phyloP scores from a whole-genome alignment of 37 sponge, comb jelly and placozoan species.

The Ephydatia muelleri region DNA sequence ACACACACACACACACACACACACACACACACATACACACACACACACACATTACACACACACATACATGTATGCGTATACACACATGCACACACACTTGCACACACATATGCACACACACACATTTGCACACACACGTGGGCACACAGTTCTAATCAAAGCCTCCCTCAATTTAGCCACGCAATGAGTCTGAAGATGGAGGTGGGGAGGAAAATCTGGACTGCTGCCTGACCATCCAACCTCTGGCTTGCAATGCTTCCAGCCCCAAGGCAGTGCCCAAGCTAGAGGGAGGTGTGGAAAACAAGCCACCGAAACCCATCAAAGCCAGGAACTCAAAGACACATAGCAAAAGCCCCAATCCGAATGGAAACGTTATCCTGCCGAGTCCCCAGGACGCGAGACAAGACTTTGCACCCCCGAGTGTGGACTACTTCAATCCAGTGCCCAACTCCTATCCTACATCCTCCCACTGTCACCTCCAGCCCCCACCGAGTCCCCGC shows the following conservation, averaged over 20 bases:
- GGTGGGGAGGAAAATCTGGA: conserved; percentile 4
- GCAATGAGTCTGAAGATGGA: conserved; percentile 32
- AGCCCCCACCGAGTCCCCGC: background rate
- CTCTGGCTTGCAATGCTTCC: background rate
- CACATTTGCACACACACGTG: background rate
- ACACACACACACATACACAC: background rate
- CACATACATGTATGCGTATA: background rate
- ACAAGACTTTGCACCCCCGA: background rate
- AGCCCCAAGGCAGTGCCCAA: background rate
- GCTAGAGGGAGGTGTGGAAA: background rate
- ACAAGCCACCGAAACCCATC: background rate
- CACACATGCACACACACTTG: conserved; percentile 6
- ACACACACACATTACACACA: background rate
- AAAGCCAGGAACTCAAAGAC: background rate
- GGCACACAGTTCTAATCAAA: too few relatives aligned
- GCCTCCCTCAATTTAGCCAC: conserved; percentile 24
- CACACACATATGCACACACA: background rate
- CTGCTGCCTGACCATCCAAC: conserved; percentile 42
- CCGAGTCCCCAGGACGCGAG: background rate
- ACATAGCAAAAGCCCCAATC: background rate
- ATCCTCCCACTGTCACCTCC: too few relatives aligned
- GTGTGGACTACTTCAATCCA: background rate
- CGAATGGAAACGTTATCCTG: background rate
- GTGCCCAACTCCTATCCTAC: too few relatives aligned
- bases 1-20: background rate